Evolutionary conservation across 1,140 invertebrate species (phyloP).

Genomic region (Zaprionus inermis): DNA sequence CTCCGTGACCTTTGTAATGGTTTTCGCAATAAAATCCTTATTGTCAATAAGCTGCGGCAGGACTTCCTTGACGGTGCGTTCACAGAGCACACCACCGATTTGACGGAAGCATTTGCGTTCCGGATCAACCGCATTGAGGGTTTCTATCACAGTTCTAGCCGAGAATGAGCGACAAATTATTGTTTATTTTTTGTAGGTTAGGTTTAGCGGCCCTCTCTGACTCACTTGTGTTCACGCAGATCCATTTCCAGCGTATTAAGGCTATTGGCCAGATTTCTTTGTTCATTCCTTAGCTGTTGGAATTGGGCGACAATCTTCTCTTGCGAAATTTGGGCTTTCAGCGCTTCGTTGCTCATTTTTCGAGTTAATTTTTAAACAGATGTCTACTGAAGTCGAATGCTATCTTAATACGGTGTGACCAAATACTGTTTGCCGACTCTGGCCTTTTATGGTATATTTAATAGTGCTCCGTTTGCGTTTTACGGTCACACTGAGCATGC

Average conservation of each 20-base stretch:
- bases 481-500: slow-evolving; percentile 9
- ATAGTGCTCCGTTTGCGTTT: neutral
- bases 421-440: neutral
- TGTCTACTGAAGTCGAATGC: slow-evolving; percentile 45
- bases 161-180: slow-evolving; percentile 13
- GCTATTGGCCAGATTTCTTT: slow-evolving; percentile 93
- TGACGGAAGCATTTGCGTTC: slow-evolving; percentile 96
- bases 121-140: slow-evolving; percentile 93
- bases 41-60: slow-evolving; percentile 93
- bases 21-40: slow-evolving; percentile 91
- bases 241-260: slow-evolving; percentile 96
- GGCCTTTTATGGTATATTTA: neutral
- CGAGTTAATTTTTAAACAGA: slow-evolving; percentile 52
- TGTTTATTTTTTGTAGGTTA: slow-evolving; percentile 44
- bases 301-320: slow-evolving; percentile 95
- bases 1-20: slow-evolving; percentile 91
- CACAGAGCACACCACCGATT: slow-evolving; percentile 96
- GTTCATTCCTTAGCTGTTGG: slow-evolving; percentile 93
- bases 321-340: slow-evolving; percentile 63
- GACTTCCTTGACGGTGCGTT: slow-evolving; percentile 96
- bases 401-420: slow-evolving; percentile 40
- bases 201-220: slow-evolving; percentile 50
- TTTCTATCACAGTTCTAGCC: slow-evolving; percentile 96
- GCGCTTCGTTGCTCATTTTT: slow-evolving; percentile 68
- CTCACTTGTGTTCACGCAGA: slow-evolving; percentile 97